Base-by-base conservation (phyloP, 2,888 invertebrate genomes). In the Argyresthia goedartella region DNA sequence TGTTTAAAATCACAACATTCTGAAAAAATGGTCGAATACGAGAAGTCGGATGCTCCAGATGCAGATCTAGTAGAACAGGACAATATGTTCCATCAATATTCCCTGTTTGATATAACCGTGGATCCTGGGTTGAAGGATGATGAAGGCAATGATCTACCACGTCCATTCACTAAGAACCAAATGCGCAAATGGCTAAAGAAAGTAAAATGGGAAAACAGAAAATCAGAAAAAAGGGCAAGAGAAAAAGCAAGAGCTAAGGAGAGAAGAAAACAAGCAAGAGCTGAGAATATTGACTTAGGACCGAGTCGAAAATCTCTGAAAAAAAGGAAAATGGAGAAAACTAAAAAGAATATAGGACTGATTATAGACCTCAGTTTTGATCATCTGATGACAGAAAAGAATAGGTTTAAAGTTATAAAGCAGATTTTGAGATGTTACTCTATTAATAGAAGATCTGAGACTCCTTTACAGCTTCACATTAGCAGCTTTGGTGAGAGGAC, bases 341-440 rank as follows among this genome's bases (percentile, higher is more conserved):
- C 92, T 55, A 81, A 87, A 50, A 93, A 92, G 68, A 91, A 90
- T 76, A 88, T 91, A 52, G 88, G 88, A 52, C 88, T 98, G 13
- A 93, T 93, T 13, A 91, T 99, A 59, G 98, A 99, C 72, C 90
- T 97, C 67, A 95, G 95, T 66, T 98, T 96, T 74, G 96, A 97
- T 69, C 88, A 95, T 58, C 82, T 95, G 50, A 99, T 99, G 98
- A 92, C 90, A 56, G 94, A 94, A 58, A 93, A 92, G 82, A 97
- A 97, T 71, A 89, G 97, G 64, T 91, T 91, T 54, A 96, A 96
- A 86, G 92, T 96, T 60, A 91, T 94, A 9, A 96, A 97, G 73
- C 98, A 98, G 82, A 90, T 98, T 60, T 88, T 95, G 58, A 89
- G 96, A 52, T 95, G 97, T 64, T 98, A 99, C 69, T 95, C 97